Evolutionary conservation across 2,888 invertebrate genomes (phyloP).

Genomic region (Trimorus sp.): DNA sequence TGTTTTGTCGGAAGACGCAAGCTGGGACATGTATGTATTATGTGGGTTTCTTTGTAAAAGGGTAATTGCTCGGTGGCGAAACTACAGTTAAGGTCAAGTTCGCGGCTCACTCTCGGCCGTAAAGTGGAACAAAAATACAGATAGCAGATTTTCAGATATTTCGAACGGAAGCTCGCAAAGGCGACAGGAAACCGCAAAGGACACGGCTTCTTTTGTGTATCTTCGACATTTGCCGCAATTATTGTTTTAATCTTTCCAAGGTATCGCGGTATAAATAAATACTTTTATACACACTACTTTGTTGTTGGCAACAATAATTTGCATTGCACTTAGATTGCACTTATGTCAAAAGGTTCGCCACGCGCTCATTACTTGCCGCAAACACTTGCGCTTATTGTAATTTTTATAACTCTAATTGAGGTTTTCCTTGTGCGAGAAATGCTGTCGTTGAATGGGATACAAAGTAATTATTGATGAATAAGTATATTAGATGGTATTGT

Average conservation of each 20-base stretch:
- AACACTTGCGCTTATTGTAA: slow-evolving; percentile 13
- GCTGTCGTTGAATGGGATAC: neutral
- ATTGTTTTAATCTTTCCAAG: slow-evolving; percentile 50
- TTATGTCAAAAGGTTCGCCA: slow-evolving; percentile 13
- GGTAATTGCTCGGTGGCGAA: slow-evolving; percentile 50
- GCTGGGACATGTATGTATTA: slow-evolving; percentile 39
- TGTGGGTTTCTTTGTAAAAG: slow-evolving; percentile 39
- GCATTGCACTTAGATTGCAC: neutral
- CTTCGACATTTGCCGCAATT: slow-evolving; percentile 43
- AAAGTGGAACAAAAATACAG: slow-evolving; percentile 47
- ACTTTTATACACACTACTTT: neutral
- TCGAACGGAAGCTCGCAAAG: slow-evolving; percentile 51
- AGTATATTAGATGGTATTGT: slow-evolving; percentile 10
- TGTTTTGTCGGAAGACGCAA: slow-evolving; percentile 26
- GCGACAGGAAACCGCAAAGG: slow-evolving; percentile 59
- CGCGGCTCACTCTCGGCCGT: slow-evolving; percentile 26
- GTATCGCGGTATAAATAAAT: slow-evolving; percentile 47
- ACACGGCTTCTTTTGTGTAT: slow-evolving; percentile 49
- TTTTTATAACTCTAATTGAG: slow-evolving; percentile 12
- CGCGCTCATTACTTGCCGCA: neutral
- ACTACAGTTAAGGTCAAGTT: slow-evolving; percentile 54
- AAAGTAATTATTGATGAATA: slow-evolving; percentile 12
- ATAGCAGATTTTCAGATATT: slow-evolving; percentile 53
- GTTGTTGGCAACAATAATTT: neutral
- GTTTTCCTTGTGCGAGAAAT: slow-evolving; percentile 15